phyloP scores from a whole-genome alignment of 2,797 vertebrate genomes.

The Centroberyx gerrardi region DNA sequence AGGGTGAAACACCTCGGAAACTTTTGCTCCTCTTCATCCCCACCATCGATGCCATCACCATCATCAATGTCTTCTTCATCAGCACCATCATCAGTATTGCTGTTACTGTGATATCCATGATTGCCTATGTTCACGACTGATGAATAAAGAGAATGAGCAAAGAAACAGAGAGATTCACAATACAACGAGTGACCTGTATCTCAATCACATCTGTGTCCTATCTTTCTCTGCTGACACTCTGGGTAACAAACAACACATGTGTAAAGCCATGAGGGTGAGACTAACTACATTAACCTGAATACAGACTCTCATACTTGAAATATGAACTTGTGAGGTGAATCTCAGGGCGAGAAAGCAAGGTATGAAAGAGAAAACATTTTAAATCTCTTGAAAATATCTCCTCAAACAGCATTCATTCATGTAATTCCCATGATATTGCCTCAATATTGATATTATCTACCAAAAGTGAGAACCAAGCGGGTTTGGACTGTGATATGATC shows the following conservation, averaged over 20 bases:
- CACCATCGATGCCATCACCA: conserved; percentile 54
- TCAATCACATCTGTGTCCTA: conserved; percentile 46
- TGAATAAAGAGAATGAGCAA: conserved; percentile 85
- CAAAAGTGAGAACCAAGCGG: too few species aligned
- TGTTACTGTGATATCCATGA: conserved; percentile 80
- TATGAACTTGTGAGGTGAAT: background rate
- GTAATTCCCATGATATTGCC: too few species aligned
- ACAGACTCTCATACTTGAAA: background rate
- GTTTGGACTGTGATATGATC: too few species aligned
- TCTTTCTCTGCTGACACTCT: conserved; percentile 29
- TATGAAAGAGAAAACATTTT: background rate
- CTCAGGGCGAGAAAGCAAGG: fast-evolving
- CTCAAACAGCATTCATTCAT: background rate
- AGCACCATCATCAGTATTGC: conserved; percentile 71
- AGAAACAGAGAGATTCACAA: conserved; percentile 59
- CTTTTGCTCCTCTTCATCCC: conserved; percentile 69
- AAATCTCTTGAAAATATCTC: background rate
- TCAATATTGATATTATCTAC: too few species aligned
- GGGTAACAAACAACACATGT: conserved; percentile 3
- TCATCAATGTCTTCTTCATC: conserved; percentile 68
- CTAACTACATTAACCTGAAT: background rate
- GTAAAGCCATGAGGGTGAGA: background rate
- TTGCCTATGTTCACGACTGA: conserved; percentile 80
- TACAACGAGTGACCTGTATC: conserved; percentile 55
- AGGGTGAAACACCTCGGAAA: conserved; percentile 46